Percentiles rank a stretch among this genome's conserved stretches.
phyloP scores from a whole-genome alignment of 2,797 vertebrate genomes.

The Antrozous pallidus region DNA sequence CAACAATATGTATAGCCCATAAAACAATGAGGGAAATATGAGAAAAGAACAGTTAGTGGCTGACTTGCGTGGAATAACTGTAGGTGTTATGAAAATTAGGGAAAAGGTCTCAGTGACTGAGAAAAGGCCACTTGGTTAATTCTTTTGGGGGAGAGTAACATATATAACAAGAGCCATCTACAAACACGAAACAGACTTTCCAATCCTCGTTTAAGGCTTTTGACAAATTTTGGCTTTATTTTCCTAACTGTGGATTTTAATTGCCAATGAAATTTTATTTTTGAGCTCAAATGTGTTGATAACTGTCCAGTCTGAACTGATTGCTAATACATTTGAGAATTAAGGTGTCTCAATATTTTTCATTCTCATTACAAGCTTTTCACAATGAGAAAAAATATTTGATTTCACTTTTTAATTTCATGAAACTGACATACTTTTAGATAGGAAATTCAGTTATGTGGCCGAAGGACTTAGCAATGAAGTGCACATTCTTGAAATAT shows the following conservation, averaged over 20 bases:
- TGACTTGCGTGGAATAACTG: neutral
- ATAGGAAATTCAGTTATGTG: neutral
- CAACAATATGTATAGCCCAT: neutral
- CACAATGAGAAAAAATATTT: neutral
- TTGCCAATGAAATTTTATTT: conserved; percentile 8
- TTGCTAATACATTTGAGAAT: neutral
- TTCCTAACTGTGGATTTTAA: neutral
- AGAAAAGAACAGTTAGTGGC: neutral
- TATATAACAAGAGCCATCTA: neutral
- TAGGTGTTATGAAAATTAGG: neutral
- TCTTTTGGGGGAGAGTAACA: neutral
- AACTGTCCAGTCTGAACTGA: neutral
- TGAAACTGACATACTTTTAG: conserved; percentile 43
- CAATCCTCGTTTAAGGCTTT: neutral
- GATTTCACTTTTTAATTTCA: conserved; percentile 38
- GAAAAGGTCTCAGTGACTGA: neutral
- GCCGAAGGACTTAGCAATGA: neutral
- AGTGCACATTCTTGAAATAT: neutral
- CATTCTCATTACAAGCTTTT: neutral
- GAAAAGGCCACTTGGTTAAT: neutral
- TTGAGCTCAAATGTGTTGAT: neutral
- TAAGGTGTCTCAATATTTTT: conserved; percentile 8
- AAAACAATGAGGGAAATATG: neutral
- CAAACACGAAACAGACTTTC: neutral
- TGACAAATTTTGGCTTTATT: neutral